Conservation (phyloP, 2,797 vertebrate genomes). For the Masticophis lateralis region DNA sequence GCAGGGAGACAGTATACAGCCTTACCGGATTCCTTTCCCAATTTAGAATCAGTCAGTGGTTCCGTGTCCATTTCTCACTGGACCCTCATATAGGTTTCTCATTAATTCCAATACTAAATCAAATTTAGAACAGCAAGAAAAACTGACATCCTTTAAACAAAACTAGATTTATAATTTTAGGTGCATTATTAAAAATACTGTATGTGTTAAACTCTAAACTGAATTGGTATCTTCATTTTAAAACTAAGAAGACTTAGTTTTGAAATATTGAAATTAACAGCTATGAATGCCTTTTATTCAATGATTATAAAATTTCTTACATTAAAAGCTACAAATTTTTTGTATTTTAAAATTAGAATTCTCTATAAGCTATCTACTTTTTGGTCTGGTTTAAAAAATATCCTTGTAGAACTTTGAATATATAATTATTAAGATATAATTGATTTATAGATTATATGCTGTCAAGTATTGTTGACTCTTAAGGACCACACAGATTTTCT, state of each 20-base stretch:
- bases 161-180: conserved; percentile 2
- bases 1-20: too few species aligned
- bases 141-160: not conserved
- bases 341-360: not conserved
- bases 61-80: too few species aligned
- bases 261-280: not conserved
- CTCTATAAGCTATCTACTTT: not conserved
- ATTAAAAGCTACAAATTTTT: not conserved
- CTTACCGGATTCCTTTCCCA: too few species aligned
- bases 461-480: not conserved
- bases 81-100: too few species aligned
- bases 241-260: not conserved
- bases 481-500: not conserved
- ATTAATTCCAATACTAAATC: not conserved
- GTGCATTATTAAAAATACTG: not conserved
- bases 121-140: conserved; percentile 2
- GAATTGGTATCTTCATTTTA: not conserved
- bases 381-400: not conserved
- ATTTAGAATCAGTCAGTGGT: too few species aligned
- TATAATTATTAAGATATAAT: not conserved
- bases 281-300: not conserved
- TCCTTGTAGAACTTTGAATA: not conserved
- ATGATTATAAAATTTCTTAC: not conserved
- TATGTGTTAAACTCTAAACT: not conserved
- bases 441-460: not conserved